phyloP scores from a whole-genome alignment of 2,888 invertebrate genomes.

The Limulus polyphemus region DNA sequence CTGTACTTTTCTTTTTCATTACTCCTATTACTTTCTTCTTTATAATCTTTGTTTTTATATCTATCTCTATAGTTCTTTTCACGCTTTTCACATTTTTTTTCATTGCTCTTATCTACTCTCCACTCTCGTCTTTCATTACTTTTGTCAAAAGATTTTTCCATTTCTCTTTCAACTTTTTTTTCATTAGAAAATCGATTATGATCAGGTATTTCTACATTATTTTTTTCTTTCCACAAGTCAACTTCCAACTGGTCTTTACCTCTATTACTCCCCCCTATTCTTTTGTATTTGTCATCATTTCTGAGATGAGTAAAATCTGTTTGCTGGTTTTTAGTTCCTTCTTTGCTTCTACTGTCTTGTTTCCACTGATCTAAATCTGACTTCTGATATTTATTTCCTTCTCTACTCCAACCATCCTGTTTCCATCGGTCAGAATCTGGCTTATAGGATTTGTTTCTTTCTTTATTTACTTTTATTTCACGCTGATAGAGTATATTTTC shows the following conservation, averaged over 20 bases:
- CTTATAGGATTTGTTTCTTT: conserved; percentile 13
- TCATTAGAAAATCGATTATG: conserved; percentile 5
- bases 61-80: conserved; percentile 17
- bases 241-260: too few species aligned
- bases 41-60: conserved; percentile 14
- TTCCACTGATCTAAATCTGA: conserved; percentile 12
- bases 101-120: conserved; percentile 11
- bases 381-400: conserved; percentile 27
- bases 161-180: conserved; percentile 8
- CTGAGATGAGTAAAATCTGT: conserved; percentile 10
- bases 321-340: conserved; percentile 5
- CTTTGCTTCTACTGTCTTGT: conserved; percentile 11
- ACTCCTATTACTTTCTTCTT: conserved; percentile 10
- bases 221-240: conserved; percentile 9
- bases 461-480: conserved; percentile 20
- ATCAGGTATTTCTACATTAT: not conserved
- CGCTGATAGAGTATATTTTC: conserved; percentile 36
- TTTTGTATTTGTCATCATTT: conserved; percentile 7
- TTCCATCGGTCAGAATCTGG: conserved; percentile 3
- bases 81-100: conserved; percentile 16
- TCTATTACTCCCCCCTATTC: too few species aligned
- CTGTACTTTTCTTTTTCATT: conserved; percentile 25
- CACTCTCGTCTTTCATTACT: conserved; percentile 8
- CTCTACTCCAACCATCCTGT: conserved; percentile 28
- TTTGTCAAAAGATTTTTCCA: conserved; percentile 13